Evolutionary conservation across 2,888 invertebrate species (phyloP), one percentile per base, ranked within the genome.

Genomic region (Drosophila tanythrix): DNA sequence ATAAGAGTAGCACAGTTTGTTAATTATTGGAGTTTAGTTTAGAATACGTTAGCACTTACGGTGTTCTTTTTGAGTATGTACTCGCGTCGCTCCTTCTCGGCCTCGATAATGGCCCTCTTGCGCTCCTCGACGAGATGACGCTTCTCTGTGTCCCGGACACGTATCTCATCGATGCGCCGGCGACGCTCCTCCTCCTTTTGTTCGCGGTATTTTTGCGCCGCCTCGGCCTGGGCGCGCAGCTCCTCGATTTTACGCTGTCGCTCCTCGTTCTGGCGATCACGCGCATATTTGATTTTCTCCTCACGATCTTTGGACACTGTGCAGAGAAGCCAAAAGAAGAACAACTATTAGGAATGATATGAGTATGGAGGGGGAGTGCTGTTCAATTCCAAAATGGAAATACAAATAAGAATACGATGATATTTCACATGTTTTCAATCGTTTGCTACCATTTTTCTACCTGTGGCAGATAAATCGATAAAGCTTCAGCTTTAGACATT

Each of bases 191-290:
- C 96, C 92, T 98, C 98, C 89, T 97, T 96, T 93, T 97, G 97
- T 94, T 97, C 97, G 58, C 98, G 95, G 94, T 97, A 97, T 91
- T 96, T 96, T 94, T 98, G 97, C 91, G 97, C 97, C 59, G 97
- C 97, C 83, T 97, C 95, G 69, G 97, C 97, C 94, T 98, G 97
- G 92, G 96, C 96, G 91, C 97, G 96, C 90, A 98, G 94, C 94
- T 98, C 98, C 93, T 98, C 97, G 92, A 98, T 94, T 93, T 97
- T 97, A 92, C 96, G 96, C 92, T 97, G 96, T 90, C 98, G 95
- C 93, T 98, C 98, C 92, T 97, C 97, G 94, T 97, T 97, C 93
- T 98, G 97, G 89, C 96, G 95, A 92, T 98, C 98, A 89, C 97
- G 96, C 88, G 97, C 95, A 92, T 95, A 94, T 92, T 95, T 95